Evolutionary conservation across 2,797 vertebrate species (phyloP).

Genomic region (Macropodus opercularis): DNA sequence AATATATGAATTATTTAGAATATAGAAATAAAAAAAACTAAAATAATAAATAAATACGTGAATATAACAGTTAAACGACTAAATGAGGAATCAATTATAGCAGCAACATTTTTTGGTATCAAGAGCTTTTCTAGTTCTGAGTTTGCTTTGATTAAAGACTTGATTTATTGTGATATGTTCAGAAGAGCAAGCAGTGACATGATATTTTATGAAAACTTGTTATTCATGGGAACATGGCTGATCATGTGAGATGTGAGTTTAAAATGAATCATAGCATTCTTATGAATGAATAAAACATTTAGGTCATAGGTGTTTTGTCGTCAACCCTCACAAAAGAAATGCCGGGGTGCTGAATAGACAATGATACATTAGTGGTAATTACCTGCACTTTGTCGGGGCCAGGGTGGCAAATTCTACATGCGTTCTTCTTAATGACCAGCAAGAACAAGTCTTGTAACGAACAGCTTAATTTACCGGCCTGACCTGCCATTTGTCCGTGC

Average conservation of each 20-base stretch:
- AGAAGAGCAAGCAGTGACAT: background rate
- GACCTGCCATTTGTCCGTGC: slow-evolving; percentile 62
- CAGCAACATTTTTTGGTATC: too few relatives aligned
- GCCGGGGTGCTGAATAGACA: slow-evolving; percentile 88
- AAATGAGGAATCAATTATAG: background rate
- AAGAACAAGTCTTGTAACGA: slow-evolving; percentile 94
- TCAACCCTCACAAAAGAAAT: slow-evolving; percentile 86
- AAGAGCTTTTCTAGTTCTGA: background rate
- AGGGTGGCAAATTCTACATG: slow-evolving; percentile 88
- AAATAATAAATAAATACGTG: background rate
- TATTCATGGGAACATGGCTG: slow-evolving; percentile 76
- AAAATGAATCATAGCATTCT: slow-evolving; percentile 84
- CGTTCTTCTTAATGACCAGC: slow-evolving; percentile 89
- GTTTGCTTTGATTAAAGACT: background rate
- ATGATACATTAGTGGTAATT: slow-evolving; percentile 99
- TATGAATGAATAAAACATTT: slow-evolving; percentile 93
- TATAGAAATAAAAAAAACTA: background rate
- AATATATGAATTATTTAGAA: background rate
- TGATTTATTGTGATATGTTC: background rate
- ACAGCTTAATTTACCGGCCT: slow-evolving; percentile 93
- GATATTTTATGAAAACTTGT: slow-evolving; percentile 45
- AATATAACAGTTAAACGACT: background rate
- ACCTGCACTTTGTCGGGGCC: slow-evolving; percentile 89
- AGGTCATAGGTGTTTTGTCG: slow-evolving; percentile 85
- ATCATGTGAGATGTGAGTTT: slow-evolving; percentile 86